A percentile compares a stretch with the other conserved stretches of the same genome.
Conservation (phyloP, 2,888 invertebrate species). For the Augochlorella aurata region DNA sequence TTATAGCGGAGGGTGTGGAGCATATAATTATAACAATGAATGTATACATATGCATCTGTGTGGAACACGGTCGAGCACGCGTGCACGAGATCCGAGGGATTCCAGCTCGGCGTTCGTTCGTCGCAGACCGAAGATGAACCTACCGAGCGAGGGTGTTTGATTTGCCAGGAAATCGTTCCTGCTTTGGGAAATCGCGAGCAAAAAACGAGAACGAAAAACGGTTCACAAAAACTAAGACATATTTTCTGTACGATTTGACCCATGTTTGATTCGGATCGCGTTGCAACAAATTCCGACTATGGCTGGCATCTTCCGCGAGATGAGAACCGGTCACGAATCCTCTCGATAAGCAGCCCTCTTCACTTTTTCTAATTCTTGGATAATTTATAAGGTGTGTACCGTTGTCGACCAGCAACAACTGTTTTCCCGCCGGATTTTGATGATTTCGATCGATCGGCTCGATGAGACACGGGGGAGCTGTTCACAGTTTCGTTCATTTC, state of each 20-base stretch:
- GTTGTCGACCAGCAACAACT: background rate
- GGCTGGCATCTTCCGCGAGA: background rate
- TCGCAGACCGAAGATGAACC: slow-evolving; percentile 19
- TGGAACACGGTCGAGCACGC: slow-evolving; percentile 38
- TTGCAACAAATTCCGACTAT: background rate
- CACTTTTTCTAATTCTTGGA: slow-evolving; percentile 19
- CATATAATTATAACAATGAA: slow-evolving; percentile 45
- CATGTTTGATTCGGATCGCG: slow-evolving; percentile 5
- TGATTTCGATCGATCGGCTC: background rate
- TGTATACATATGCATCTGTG: slow-evolving; percentile 40
- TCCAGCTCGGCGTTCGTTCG: background rate
- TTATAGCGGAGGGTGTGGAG: slow-evolving; percentile 25
- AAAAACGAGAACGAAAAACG: background rate
- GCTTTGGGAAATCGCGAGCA: slow-evolving; percentile 33
- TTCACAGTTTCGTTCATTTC: slow-evolving; percentile 20
- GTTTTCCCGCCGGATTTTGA: background rate
- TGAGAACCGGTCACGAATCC: background rate
- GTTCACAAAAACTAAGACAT: background rate
- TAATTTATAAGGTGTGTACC: slow-evolving; percentile 2
- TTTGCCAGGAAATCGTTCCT: slow-evolving; percentile 55
- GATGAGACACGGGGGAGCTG: background rate
- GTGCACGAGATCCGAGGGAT: slow-evolving; percentile 26
- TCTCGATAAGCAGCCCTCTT: background rate
- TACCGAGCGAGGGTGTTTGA: slow-evolving; percentile 18
- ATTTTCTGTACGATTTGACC: slow-evolving; percentile 40